A percentile compares a stretch with the other conserved stretches of the same genome.
Conservation (phyloP, 2,113 vertebrate genomes). For the Himantopus leucocephalus region DNA sequence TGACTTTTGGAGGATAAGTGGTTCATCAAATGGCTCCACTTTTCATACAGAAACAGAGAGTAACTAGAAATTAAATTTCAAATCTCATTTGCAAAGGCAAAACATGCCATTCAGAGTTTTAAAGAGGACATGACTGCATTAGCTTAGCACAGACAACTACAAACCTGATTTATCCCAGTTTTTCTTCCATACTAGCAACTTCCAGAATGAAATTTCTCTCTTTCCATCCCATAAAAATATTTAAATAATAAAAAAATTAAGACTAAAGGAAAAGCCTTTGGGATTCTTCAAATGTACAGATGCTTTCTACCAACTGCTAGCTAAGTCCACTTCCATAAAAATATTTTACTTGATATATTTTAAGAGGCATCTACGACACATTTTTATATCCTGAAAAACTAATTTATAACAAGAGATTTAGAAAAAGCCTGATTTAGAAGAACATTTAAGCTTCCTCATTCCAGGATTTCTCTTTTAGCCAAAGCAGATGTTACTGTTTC, state of each 20-base stretch:
- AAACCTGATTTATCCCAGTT: background rate
- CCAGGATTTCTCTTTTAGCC: background rate
- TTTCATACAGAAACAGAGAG: background rate
- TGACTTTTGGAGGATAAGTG: background rate
- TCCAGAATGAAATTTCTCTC: background rate
- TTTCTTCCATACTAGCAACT: background rate
- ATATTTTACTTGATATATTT: background rate
- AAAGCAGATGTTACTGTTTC: constrained; percentile 18
- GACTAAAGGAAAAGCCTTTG: background rate
- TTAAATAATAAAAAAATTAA: background rate
- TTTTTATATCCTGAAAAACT: background rate
- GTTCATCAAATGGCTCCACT: background rate
- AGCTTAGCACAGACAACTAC: background rate
- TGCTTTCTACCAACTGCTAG: background rate
- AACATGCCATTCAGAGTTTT: background rate
- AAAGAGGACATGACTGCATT: background rate
- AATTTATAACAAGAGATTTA: background rate
- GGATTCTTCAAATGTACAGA: background rate
- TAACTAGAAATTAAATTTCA: background rate
- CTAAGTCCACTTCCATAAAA: background rate
- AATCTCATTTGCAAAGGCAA: background rate
- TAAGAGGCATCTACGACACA: background rate
- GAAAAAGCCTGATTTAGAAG: background rate
- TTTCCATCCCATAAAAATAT: background rate
- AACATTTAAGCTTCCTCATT: background rate